Percentiles rank a stretch among this genome's conserved stretches.
phyloP scores from a whole-genome alignment of 1,140 invertebrate species.

The Tetramorium parvispinum region DNA sequence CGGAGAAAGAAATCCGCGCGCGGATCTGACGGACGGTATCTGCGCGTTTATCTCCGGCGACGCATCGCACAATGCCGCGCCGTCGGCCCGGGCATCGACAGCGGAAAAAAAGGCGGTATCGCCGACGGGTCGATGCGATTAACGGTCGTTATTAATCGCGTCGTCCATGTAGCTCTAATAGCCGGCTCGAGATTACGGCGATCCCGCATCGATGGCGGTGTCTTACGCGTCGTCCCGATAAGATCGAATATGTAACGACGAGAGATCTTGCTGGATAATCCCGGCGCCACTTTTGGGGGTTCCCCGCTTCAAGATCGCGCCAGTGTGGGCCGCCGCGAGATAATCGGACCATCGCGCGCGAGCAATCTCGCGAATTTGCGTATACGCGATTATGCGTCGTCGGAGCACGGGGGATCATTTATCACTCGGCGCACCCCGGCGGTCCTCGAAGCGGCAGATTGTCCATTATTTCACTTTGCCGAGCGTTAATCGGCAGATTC shows the following conservation, averaged over 20 bases:
- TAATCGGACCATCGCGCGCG: constrained; percentile 2
- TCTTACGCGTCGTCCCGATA: neutral
- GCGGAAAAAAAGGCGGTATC: constrained; percentile 18
- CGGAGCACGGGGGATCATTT: constrained; percentile 64
- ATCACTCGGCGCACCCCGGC: constrained; percentile 55
- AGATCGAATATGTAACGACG: neutral
- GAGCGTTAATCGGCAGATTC: constrained; percentile 71
- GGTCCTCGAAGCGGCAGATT: constrained; percentile 20
- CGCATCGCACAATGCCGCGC: constrained; percentile 43
- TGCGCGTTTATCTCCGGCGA: constrained; percentile 64
- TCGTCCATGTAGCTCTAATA: constrained; percentile 17
- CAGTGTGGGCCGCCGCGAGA: neutral
- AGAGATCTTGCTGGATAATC: neutral
- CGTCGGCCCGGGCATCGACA: constrained; percentile 28
- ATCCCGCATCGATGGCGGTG: neutral
- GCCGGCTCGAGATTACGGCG: neutral
- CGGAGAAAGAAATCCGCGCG: constrained; percentile 57
- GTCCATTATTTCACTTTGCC: constrained; percentile 71
- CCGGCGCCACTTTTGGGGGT: neutral
- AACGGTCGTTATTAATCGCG: constrained; percentile 49
- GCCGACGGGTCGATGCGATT: neutral
- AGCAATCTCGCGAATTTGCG: neutral
- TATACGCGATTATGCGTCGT: constrained; percentile 46
- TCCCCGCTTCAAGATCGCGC: neutral
- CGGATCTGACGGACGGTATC: constrained; percentile 68